Conservation (phyloP, 2,113 vertebrate species). For the Dipodomys spectabilis region DNA sequence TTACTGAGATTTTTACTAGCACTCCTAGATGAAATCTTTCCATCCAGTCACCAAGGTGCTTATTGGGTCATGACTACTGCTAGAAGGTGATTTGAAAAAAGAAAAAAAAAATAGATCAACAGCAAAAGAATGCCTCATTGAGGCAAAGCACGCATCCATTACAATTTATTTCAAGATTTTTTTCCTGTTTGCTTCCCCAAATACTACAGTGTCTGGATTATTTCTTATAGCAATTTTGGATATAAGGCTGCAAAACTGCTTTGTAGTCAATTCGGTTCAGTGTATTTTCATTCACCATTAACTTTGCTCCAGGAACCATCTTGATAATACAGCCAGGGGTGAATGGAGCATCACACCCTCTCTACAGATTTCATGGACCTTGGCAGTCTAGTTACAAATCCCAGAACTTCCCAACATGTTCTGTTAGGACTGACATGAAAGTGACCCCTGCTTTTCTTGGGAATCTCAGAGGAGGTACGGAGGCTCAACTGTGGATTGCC, state of each 20-base stretch:
- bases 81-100: not conserved
- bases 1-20: constrained; percentile 49
- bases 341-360: not conserved
- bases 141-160: constrained; percentile 55
- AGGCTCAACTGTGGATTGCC: no score
- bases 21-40: constrained; percentile 72
- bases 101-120: constrained; percentile 54
- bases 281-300: not conserved
- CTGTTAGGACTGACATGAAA: not conserved
- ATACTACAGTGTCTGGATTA: constrained; percentile 51
- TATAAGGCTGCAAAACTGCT: constrained; percentile 29
- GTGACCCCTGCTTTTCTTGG: not conserved
- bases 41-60: constrained; percentile 66
- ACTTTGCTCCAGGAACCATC: not conserved
- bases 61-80: constrained; percentile 3
- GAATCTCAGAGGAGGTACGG: not conserved
- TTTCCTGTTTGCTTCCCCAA: constrained; percentile 60
- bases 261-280: constrained; percentile 3
- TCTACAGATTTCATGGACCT: not conserved
- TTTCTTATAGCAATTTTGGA: constrained; percentile 45
- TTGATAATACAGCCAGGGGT: not conserved
- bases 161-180: not conserved
- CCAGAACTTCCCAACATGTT: not conserved
- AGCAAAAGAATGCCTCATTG: constrained; percentile 68
- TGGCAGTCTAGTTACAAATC: not conserved